phyloP scores from a whole-genome alignment of 1,140 invertebrate species.

The Chironomus tepperi region DNA sequence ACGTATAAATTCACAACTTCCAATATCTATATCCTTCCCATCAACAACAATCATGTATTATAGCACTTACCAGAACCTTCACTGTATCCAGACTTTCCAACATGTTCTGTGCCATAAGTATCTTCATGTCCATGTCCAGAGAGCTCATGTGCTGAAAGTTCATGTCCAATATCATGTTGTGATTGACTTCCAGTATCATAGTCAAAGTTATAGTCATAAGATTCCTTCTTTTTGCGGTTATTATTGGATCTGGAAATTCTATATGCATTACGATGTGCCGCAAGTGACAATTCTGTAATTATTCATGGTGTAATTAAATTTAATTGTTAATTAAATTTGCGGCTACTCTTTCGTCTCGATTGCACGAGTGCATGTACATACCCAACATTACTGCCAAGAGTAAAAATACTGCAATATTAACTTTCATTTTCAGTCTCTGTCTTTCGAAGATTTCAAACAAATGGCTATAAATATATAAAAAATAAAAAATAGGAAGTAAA shows the following conservation, averaged over 20 bases:
- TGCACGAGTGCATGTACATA: neutral
- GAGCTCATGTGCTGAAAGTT: neutral
- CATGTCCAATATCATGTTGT: neutral
- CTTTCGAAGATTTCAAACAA: neutral
- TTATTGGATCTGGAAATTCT: constrained; percentile 18
- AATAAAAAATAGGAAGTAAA: constrained; percentile 18
- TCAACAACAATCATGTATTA: neutral
- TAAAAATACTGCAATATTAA: neutral
- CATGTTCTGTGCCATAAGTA: neutral
- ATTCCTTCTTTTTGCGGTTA: constrained; percentile 16
- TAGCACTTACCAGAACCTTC: neutral
- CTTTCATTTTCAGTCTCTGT: constrained; percentile 15
- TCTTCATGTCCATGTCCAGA: constrained; percentile 10
- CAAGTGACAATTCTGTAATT: neutral
- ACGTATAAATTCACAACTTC: too few species aligned
- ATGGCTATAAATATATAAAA: neutral
- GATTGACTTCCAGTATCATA: constrained; percentile 5
- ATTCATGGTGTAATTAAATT: too few species aligned
- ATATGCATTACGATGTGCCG: neutral
- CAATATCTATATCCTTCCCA: neutral
- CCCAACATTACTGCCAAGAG: constrained; percentile 9
- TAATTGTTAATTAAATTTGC: neutral
- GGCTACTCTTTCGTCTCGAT: neutral
- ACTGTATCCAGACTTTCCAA: neutral
- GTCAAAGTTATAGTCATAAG: constrained; percentile 18